phyloP scores from a whole-genome alignment of 1,140 invertebrate species.

The Pissodes strobi region DNA sequence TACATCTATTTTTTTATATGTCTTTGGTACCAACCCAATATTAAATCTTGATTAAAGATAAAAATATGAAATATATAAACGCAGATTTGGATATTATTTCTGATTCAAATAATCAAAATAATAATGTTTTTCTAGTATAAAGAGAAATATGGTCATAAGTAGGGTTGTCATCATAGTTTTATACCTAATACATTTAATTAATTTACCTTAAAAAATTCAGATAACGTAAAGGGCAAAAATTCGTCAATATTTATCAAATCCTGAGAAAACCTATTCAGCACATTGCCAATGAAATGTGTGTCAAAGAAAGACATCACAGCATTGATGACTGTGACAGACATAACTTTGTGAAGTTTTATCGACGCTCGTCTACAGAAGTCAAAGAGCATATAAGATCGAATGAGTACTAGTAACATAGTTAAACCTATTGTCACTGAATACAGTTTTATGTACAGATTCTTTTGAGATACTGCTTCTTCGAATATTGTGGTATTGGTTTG shows the following conservation, averaged over 20 bases:
- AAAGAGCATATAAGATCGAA: conserved; percentile 22
- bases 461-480: conserved; percentile 16
- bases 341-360: conserved; percentile 42
- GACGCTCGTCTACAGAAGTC: conserved; percentile 38
- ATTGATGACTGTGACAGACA: conserved; percentile 39
- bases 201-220: conserved; percentile 40
- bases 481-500: conserved; percentile 22
- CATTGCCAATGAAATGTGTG: conserved; percentile 47
- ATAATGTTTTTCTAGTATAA: too few species aligned
- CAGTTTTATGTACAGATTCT: conserved; percentile 14
- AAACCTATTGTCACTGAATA: conserved; percentile 30
- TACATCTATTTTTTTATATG: too few species aligned
- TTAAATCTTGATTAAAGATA: too few species aligned
- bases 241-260: conserved; percentile 46
- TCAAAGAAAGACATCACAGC: conserved; percentile 49
- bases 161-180: too few species aligned
- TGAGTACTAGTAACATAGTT: conserved; percentile 14
- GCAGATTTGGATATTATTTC: background rate
- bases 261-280: conserved; percentile 47
- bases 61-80: too few species aligned
- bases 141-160: too few species aligned
- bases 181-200: too few species aligned
- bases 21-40: too few species aligned
- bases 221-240: conserved; percentile 39
- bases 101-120: too few species aligned